Evolutionary conservation across 2,888 invertebrate species (phyloP).

Genomic region (Phasia obesa): DNA sequence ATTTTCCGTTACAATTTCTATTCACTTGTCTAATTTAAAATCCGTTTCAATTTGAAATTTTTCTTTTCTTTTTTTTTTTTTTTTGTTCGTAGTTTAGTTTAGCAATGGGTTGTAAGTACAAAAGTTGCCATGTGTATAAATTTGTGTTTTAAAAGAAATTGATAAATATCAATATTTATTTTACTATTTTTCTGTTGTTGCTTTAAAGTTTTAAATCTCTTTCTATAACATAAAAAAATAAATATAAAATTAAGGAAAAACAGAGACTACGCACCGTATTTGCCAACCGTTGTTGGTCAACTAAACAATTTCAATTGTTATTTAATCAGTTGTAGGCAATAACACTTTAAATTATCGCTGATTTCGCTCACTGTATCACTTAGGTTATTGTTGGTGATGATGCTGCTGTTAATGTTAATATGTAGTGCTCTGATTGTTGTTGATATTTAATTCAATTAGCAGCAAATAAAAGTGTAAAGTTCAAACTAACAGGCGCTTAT

Average conservation of each 20-base stretch:
- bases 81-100: neutral
- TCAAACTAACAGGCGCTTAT: neutral
- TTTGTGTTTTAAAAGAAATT: slow-evolving; percentile 23
- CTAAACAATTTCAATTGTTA: slow-evolving; percentile 62
- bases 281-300: slow-evolving; percentile 52
- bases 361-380: slow-evolving; percentile 6
- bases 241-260: neutral
- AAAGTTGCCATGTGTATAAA: slow-evolving; percentile 17
- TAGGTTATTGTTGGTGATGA: neutral
- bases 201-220: slow-evolving; percentile 18
- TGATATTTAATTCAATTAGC: slow-evolving; percentile 57
- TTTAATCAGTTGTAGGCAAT: slow-evolving; percentile 52
- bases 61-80: neutral
- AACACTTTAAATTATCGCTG: slow-evolving; percentile 51
- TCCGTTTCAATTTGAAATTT: slow-evolving; percentile 19
- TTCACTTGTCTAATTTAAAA: slow-evolving; percentile 42
- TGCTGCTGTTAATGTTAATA: slow-evolving; percentile 3
- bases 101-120: slow-evolving; percentile 50
- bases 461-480: slow-evolving; percentile 5
- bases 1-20: slow-evolving; percentile 35
- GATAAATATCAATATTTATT: slow-evolving; percentile 23
- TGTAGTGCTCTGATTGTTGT: slow-evolving; percentile 35
- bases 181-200: neutral
- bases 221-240: slow-evolving; percentile 1
- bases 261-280: slow-evolving; percentile 48